Conservation (phyloP, 2,113 vertebrate genomes). For the Suricata suricatta region DNA sequence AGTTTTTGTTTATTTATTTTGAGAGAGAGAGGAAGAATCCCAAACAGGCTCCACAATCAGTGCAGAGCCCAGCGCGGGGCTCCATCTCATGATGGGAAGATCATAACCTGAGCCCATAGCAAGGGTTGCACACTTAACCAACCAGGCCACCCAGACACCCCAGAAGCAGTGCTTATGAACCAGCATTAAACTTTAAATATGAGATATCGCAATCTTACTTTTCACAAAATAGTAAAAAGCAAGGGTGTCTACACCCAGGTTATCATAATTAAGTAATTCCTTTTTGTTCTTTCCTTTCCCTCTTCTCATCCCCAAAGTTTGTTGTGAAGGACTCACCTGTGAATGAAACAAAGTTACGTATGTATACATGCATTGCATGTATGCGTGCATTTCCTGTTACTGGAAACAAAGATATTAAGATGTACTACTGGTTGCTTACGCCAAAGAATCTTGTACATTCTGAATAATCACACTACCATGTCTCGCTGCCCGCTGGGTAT, state of each 20-base stretch:
- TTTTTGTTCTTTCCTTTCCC: neutral
- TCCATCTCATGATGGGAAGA: too few species aligned
- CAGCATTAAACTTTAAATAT: constrained; percentile 16
- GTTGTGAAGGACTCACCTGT: neutral
- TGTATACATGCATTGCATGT: neutral
- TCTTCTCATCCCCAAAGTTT: neutral
- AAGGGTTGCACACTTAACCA: too few species aligned
- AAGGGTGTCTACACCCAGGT: neutral
- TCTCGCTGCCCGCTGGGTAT: neutral
- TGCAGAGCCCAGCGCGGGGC: too few species aligned
- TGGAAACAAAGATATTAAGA: neutral
- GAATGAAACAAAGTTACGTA: neutral
- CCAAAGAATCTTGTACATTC: neutral
- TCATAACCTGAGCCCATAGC: too few species aligned
- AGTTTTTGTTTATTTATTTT: too few species aligned
- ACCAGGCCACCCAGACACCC: too few species aligned
- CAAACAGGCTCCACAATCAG: too few species aligned
- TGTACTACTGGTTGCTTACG: neutral
- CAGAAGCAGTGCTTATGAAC: constrained; percentile 2
- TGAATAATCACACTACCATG: neutral
- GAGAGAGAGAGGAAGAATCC: too few species aligned
- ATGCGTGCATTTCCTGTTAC: neutral
- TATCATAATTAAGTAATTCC: neutral
- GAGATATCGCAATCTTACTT: neutral
- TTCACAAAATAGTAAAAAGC: neutral